Base-by-base conservation (phyloP, 2,888 invertebrate species). In the Lepidonotus clava region DNA sequence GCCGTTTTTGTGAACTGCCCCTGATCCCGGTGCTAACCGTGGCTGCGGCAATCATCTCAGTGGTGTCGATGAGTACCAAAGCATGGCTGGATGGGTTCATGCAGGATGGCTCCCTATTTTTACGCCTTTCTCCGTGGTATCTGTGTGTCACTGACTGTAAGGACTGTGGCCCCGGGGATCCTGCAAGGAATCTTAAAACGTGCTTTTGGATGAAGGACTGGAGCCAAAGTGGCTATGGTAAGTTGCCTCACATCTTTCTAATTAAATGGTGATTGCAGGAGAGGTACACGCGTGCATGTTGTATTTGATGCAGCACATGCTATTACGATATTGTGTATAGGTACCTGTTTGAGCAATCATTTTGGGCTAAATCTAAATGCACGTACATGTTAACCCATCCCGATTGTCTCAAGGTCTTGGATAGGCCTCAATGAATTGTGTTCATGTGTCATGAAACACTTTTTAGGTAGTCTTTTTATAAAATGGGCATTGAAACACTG, bases 121-220 rank as follows among this genome's bases (percentile, higher is more conserved):
- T 80, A 28, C 80, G 46, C 2, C 51, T 80, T 14, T 80, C 80
- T n/a, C 80, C 80, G 32, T 80, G 80, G 80, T 80, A 80, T 46
- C 80, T 80, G 51, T 80, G 80, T 24, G 28, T 80, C 24, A 24
- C 80, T 2, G 80, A 80, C 32, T 80, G 80, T n/a, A 46, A 41
- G 6, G 80, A 80, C 46, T 80, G 80, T 24, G 28, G 46, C 1
- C 80, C 80, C 24, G 6, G 46, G 28, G 51, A 41, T 11, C 80
- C 80, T 5, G 80, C 24, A 1, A 24, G 18, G 5, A 51, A 51
- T 28, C 18, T 80, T 34, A 80, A 80, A 32, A 51, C 80, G 18
- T 80, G 80, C 80, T 80, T 80, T 34, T 80, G 80, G 80, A 80
- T 80, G 80, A 80, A 80, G 41, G 80, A 80, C 80, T 80, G 80